Evolutionary conservation across 2,797 vertebrate species (phyloP).

Genomic region (Apogon hyalosoma): DNA sequence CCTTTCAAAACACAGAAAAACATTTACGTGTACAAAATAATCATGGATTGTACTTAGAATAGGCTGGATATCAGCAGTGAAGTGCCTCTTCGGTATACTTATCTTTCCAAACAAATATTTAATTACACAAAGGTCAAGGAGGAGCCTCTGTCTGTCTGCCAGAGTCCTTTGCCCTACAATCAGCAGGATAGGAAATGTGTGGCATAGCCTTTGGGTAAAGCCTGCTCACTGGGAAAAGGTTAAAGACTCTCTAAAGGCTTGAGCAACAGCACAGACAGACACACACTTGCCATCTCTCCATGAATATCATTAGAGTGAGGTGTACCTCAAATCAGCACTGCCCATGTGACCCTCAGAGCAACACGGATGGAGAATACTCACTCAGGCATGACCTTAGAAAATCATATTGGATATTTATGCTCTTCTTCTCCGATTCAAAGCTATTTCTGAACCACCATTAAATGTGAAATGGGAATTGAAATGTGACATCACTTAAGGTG

Average conservation of each 20-base stretch:
- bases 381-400: constrained; percentile 59
- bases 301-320: constrained; percentile 73
- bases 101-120: constrained; percentile 77
- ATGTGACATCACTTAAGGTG: constrained; percentile 41
- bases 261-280: constrained; percentile 26
- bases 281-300: constrained; percentile 31
- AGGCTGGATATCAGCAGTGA: constrained; percentile 29
- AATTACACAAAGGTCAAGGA: constrained; percentile 82
- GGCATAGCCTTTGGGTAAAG: constrained; percentile 65
- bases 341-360: constrained; percentile 52
- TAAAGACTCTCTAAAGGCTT: constrained; percentile 69
- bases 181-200: constrained; percentile 62
- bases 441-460: constrained; percentile 47
- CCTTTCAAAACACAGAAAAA: constrained; percentile 5
- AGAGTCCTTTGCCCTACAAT: constrained; percentile 58
- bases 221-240: constrained; percentile 72
- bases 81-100: constrained; percentile 33
- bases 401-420: constrained; percentile 56
- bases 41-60: neutral
- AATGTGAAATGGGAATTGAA: constrained; percentile 50
- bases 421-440: constrained; percentile 40
- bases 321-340: constrained; percentile 51
- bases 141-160: constrained; percentile 51
- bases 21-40: constrained; percentile 5
- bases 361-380: constrained; percentile 46